phyloP scores from a whole-genome alignment of 2,888 invertebrate genomes.

The Tachina fera region DNA sequence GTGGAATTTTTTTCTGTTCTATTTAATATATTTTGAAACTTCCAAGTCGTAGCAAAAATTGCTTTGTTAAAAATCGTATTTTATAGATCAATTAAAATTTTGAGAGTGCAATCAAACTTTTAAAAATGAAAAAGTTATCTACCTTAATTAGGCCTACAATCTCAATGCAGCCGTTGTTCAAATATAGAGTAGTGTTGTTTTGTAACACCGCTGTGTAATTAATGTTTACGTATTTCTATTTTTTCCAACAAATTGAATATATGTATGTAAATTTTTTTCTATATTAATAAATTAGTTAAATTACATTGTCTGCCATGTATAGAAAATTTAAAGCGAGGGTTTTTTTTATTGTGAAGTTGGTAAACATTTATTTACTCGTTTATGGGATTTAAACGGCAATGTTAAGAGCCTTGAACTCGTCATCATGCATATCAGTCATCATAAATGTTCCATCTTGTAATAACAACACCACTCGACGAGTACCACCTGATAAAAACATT shows the following conservation, averaged over 20 bases:
- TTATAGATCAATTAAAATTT: no score
- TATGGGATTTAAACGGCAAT: conserved; percentile 79
- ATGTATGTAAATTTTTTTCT: conserved; percentile 13
- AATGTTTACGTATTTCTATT: conserved; percentile 26
- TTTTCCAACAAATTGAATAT: conserved; percentile 31
- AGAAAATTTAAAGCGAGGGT: conserved; percentile 56
- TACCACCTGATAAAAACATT: conserved; percentile 86
- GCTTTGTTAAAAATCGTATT: no score
- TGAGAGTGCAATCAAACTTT: no score
- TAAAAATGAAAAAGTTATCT: no score
- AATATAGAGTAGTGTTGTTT: no score
- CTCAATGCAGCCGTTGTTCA: no score
- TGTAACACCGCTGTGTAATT: not conserved
- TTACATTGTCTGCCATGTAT: conserved; percentile 56
- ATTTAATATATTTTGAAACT: no score
- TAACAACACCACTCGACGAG: conserved; percentile 91
- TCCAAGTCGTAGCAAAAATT: no score
- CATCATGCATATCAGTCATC: conserved; percentile 94
- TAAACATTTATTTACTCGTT: conserved; percentile 21
- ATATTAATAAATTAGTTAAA: conserved; percentile 41
- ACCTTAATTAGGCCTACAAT: no score
- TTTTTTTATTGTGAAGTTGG: conserved; percentile 35
- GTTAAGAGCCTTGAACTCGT: conserved; percentile 86
- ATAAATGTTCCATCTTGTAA: conserved; percentile 93
- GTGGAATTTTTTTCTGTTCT: no score